Evolutionary conservation across 2,888 invertebrate species (phyloP), one percentile per base, ranked within the genome.

Genomic region (Apodemia hepburni): DNA sequence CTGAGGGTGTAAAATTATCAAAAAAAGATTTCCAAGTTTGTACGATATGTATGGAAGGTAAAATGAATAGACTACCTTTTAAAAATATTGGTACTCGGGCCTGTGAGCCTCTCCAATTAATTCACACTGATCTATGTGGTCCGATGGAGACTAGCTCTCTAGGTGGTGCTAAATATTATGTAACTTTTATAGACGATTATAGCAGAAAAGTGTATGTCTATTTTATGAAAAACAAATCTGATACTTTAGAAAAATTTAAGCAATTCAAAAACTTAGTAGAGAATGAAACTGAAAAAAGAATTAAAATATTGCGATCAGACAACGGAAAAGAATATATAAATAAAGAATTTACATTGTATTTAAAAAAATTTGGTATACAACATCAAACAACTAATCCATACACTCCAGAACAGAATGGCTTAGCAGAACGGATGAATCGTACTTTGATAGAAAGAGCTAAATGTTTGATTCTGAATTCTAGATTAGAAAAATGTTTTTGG

Each of bases 381-480:
- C 71, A 73, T 60, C 64, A 72, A 61, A 64, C 65, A 0, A 68
- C 72, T 0, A 67, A 69, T 22, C 68, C 76, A 1, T 70, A 75
- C 54, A 72, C 67, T 3, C 74, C 73, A 0, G 66, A 76, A 59
- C 72, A 74, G 54, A 79, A 77, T 68, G 78, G 75, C 0, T 15
- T 71, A 7, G 69, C 74, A 9, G 79, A 80, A 61, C 51, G 75
- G 8, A 66, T 65, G 65, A 68, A 68, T 57, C 38, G 66, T 17
- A 66, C 68, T 3, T 33, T 66, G 9, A 54, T 68, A 9, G 68
- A 68, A 38, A 49, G 65, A 42, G 64, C 65, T 45, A 65, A 59
- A 57, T 65, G 65, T 54, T n/a, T 60, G 27, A 47, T 60, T n/a
- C n/a, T 60, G n/a, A 60, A 60, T 60, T 47, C 60, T n/a, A 60